Evolutionary conservation across 1,140 invertebrate genomes (phyloP).

Genomic region (Drosophila lini): DNA sequence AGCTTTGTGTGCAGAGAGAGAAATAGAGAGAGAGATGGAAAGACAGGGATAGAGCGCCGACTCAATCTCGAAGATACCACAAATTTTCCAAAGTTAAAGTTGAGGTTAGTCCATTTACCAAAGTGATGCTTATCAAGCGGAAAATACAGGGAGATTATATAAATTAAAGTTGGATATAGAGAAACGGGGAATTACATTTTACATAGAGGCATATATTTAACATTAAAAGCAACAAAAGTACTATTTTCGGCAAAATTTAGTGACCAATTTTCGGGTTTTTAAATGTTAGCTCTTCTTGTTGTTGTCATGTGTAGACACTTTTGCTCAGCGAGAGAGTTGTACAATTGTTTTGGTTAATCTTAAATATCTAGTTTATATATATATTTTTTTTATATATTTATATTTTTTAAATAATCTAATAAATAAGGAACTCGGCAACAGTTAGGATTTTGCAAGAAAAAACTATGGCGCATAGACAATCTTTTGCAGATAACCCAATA

Average conservation of each 20-base stretch:
- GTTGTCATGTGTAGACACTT: slow-evolving; percentile 78
- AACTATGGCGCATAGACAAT: neutral
- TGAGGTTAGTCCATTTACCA: slow-evolving; percentile 73
- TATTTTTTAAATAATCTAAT: neutral
- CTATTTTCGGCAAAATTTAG: slow-evolving; percentile 19
- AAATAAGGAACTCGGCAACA: neutral
- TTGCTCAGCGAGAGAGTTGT: slow-evolving; percentile 26
- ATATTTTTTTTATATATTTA: neutral
- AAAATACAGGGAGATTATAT: slow-evolving; percentile 18
- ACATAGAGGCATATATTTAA: slow-evolving; percentile 18
- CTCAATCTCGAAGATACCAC: slow-evolving; percentile 43
- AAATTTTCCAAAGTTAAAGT: slow-evolving; percentile 23
- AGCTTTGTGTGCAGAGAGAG: slow-evolving; percentile 59
- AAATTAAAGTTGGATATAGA: slow-evolving; percentile 21
- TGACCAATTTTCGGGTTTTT: slow-evolving; percentile 37
- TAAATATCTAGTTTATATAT: slow-evolving; percentile 7
- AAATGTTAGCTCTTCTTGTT: slow-evolving; percentile 82
- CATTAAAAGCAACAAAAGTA: slow-evolving; percentile 41
- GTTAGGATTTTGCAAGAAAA: neutral
- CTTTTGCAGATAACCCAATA: no score
- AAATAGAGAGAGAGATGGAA: slow-evolving; percentile 2
- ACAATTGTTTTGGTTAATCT: slow-evolving; percentile 31
- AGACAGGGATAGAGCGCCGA: slow-evolving; percentile 9
- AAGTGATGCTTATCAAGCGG: slow-evolving; percentile 41
- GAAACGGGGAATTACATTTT: slow-evolving; percentile 18